Evolutionary conservation across 2,797 vertebrate species (phyloP), one percentile per base, ranked within the genome.

Genomic region (Paratrypauchen microcephalus): DNA sequence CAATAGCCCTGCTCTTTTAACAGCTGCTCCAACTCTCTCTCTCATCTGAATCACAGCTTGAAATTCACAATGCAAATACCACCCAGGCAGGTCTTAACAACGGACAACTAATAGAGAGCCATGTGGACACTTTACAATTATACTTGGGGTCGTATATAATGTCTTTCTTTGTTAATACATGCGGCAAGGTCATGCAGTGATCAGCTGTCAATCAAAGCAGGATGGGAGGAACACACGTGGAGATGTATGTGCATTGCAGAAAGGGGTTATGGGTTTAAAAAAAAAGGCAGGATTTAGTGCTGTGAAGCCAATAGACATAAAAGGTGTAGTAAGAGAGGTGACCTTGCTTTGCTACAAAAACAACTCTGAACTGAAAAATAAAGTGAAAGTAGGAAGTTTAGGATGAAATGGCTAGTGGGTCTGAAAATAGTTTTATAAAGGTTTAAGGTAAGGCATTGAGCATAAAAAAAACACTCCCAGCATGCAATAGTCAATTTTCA

Each of bases 121-220:
- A 24, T 58, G 61, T 78, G 18, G 15, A 41, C 66, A 4, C 50
- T 70, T 79, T 66, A 72, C 47, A 65, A 65, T 71, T 73, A 50
- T 23, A 69, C 63, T 64, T 26, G 69, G 50, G 50, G 28, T 52
- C 30, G 64, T 48, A 57, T 32, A 32, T 16, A 32, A 59, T 0
- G 24, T 21, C 32, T 39, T 23, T 62, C 36, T 64, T 28, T 30
- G 36, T 39, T 58, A 56, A 68, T 36, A 50, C 2, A 55, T 36
- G 21, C 18, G 4, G 62, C 79, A 85, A 88, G 86, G 86, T 81
- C 86, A 86, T 74, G 68, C 62, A 62, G 69, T 63, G 56, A 86
- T 87, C 72, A 73, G 71, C 70, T 81, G 85, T 86, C 85, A 90
- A 55, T 83, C 82, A 80, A 32, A 70, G 41, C 60, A 58, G 70